These are phyloP conservation scores for Pachliopta kotzebuea DNA, from an alignment of 2,888 invertebrate genomes.

Conservation along the genomic window DNA sequence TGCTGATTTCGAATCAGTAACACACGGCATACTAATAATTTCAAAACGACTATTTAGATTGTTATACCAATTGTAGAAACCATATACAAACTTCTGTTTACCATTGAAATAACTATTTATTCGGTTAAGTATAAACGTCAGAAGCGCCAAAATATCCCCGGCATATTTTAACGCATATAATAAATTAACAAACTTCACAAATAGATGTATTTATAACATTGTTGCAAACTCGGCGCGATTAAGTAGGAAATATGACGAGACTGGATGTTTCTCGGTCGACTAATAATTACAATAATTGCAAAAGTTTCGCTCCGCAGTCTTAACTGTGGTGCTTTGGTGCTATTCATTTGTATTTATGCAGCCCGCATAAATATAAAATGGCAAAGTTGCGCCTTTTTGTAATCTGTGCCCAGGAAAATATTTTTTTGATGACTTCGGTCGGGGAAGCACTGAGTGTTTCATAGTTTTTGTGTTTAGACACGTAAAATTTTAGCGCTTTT, in stretches of 20 bases:
- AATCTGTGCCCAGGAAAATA: slow-evolving; percentile 43
- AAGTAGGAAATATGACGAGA: slow-evolving; percentile 74
- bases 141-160: slow-evolving; percentile 39
- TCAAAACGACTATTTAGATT: neutral
- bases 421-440: slow-evolving; percentile 39
- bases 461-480: slow-evolving; percentile 65
- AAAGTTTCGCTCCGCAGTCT: slow-evolving; percentile 68
- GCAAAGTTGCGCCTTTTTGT: slow-evolving; percentile 21
- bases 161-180: slow-evolving; percentile 48
- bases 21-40: neutral
- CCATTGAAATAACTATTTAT: neutral
- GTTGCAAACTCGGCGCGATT: slow-evolving; percentile 64
- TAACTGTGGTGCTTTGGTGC: slow-evolving; percentile 56
- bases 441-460: slow-evolving; percentile 46
- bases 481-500: slow-evolving; percentile 64
- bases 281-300: slow-evolving; percentile 76
- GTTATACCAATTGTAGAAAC: neutral
- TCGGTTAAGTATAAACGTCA: neutral
- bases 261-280: slow-evolving; percentile 64
- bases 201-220: slow-evolving; percentile 67
- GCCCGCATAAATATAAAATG: slow-evolving; percentile 43
- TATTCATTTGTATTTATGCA: slow-evolving; percentile 68
- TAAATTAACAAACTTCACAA: slow-evolving; percentile 57
- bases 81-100: neutral
- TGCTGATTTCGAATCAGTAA: neutral